phyloP scores from a whole-genome alignment of 2,888 invertebrate genomes.

The Lasioglossum lativentre region DNA sequence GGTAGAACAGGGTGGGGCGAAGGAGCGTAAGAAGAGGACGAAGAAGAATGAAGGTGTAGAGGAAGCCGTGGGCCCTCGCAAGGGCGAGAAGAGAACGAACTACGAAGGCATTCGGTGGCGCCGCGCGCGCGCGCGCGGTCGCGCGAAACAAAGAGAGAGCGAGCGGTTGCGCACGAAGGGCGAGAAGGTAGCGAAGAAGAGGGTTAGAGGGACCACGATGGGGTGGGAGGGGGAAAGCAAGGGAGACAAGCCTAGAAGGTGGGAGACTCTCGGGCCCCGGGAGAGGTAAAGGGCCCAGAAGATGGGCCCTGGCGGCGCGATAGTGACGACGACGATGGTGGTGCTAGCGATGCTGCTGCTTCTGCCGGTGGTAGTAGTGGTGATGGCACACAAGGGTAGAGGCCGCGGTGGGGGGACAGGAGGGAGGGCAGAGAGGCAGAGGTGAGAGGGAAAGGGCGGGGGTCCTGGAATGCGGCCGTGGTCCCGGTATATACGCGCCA shows the following conservation, averaged over 20 bases:
- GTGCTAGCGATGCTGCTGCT: slow-evolving; percentile 30
- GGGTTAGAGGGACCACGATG: background rate
- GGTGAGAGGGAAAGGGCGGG: slow-evolving; percentile 73
- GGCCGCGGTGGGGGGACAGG: slow-evolving; percentile 36
- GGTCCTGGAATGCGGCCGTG: slow-evolving; percentile 83
- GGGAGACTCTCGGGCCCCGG: slow-evolving; percentile 42
- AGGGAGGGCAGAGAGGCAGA: slow-evolving; percentile 51
- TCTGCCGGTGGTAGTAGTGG: slow-evolving; percentile 57
- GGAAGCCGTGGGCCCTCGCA: slow-evolving; percentile 23
- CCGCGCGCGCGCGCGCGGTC: slow-evolving; percentile 56
- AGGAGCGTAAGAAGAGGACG: slow-evolving; percentile 46
- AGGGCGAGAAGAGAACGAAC: slow-evolving; percentile 53
- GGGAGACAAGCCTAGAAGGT: slow-evolving; percentile 18
- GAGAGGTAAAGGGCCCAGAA: slow-evolving; percentile 74
- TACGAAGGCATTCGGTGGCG: slow-evolving; percentile 71
- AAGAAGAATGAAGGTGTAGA: slow-evolving; percentile 48
- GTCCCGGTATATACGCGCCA: slow-evolving; percentile 78
- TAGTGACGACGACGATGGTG: slow-evolving; percentile 59
- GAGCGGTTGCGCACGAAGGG: slow-evolving; percentile 31
- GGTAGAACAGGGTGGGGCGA: slow-evolving; percentile 19
- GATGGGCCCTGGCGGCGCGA: slow-evolving; percentile 72
- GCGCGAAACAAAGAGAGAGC: slow-evolving; percentile 21
- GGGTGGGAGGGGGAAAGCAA: slow-evolving; percentile 2
- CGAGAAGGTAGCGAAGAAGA: slow-evolving; percentile 54
- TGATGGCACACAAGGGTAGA: slow-evolving; percentile 62